These are phyloP conservation scores for Micrastur ruficollis DNA, from an alignment of 2,797 vertebrate species.

Conservation along the genomic window DNA sequence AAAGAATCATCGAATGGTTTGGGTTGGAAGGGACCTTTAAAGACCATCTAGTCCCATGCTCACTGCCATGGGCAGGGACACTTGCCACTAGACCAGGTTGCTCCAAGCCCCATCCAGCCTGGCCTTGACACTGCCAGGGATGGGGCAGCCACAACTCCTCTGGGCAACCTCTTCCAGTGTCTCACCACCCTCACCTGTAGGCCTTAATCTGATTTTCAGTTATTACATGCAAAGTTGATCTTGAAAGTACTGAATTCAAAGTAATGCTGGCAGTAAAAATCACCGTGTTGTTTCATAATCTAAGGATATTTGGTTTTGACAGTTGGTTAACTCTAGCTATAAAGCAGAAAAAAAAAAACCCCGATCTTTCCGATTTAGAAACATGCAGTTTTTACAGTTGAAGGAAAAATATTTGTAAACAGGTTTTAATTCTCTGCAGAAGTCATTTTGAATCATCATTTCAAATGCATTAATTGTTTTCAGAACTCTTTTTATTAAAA, in stretches of 20 bases:
- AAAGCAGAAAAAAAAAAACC: not conserved
- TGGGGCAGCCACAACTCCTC: no score
- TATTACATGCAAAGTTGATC: not conserved
- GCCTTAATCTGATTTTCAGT: not conserved
- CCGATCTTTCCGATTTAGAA: not conserved
- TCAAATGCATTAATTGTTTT: not conserved
- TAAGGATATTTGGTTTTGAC: not conserved
- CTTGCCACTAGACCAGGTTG: no score
- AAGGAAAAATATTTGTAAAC: not conserved
- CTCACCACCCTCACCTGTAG: not conserved
- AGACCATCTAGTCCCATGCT: no score
- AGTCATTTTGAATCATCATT: not conserved
- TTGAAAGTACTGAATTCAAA: not conserved
- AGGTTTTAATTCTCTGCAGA: not conserved
- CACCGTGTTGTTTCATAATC: not conserved
- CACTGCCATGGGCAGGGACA: no score
- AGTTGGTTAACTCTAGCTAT: not conserved
- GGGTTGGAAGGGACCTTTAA: no score
- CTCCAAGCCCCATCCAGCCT: no score
- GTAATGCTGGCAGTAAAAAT: not conserved
- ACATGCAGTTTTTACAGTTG: not conserved
- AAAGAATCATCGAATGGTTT: no score
- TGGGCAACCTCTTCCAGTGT: no score
- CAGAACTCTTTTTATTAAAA: not conserved
- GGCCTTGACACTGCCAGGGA: no score